These are phyloP conservation scores for Pelodiscus sinensis DNA, from an alignment of 2,113 vertebrate species.

Conservation along the genomic window DNA sequence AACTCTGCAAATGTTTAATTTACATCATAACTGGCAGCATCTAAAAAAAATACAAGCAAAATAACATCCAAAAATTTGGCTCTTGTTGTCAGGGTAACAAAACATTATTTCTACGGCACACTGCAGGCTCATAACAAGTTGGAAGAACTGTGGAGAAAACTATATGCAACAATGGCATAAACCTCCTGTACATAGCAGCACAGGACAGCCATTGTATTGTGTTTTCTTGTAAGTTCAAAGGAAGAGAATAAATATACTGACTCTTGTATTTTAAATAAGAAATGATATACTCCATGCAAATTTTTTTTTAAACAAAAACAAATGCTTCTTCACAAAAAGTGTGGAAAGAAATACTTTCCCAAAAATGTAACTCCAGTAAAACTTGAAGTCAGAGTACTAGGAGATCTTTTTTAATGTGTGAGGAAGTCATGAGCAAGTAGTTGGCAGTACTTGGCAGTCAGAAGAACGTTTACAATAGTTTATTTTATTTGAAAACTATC, in stretches of 20 bases:
- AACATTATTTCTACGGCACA: conserved; percentile 64
- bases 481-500: conserved; percentile 19
- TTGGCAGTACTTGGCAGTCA: neutral
- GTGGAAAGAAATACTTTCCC: neutral
- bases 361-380: neutral
- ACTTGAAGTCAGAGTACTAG: neutral
- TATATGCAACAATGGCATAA: neutral
- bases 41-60: conserved; percentile 22
- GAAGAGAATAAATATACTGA: neutral
- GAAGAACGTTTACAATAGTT: conserved; percentile 1
- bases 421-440: neutral
- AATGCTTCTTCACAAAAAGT: neutral
- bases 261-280: neutral
- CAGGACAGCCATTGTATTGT: neutral
- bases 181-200: neutral
- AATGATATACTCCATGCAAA: neutral
- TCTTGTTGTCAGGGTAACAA: conserved; percentile 65
- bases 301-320: neutral
- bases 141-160: neutral
- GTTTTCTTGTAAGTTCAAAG: neutral
- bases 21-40: conserved; percentile 66
- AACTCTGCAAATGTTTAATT: conserved; percentile 53
- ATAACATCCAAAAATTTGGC: conserved; percentile 64
- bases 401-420: conserved; percentile 24
- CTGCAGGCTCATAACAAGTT: neutral